Base-by-base conservation (phyloP, 2,797 vertebrate species). In the Silurus aristotelis region DNA sequence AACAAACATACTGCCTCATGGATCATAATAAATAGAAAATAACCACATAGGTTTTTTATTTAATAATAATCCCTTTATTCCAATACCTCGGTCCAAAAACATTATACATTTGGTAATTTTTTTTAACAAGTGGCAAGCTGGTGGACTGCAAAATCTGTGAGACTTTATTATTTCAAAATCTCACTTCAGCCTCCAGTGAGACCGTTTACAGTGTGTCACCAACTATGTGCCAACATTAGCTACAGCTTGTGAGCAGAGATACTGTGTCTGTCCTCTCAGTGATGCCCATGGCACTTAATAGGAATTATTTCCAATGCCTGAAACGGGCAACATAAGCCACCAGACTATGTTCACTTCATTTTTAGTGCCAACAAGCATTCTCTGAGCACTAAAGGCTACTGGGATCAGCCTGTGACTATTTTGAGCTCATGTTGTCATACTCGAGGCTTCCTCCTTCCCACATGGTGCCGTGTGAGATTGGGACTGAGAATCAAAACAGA, bases 221-320 rank as follows among this genome's bases (percentile, higher is more conserved):
- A 80, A 61, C 46, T 64, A 81, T 67, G 84, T 78, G 67, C 84
- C 87, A 89, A 81, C 61, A 85, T 55, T 20, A 87, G 87, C 52
- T 83, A 64, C 63, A 77, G 75, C 67, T 86, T 83, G 84, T 43
- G 55, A 82, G 81, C 73, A 86, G 85, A 87, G 80, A 92, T 89
- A 87, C 68, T 87, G 75, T 63, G 83, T 89, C 90, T 90, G 89
- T 83, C 60, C 83, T 85, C 82, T 75, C 83, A 17, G 55, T 48
- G 75, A 85, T 80, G 73, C 55, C 67, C 73, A 73, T 83, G 87
- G 78, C 85, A 86, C 86, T 87, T 87, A 85, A 85, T 75, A 78
- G 72, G 87, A 90, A 89, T 82, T 66, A 83, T 87, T 90, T 88
- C 68, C 58, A 83, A 89, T 90, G 87, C 81, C 84, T 84, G 78